phyloP scores from a whole-genome alignment of 2,888 invertebrate species.

The Andricus curvator region DNA sequence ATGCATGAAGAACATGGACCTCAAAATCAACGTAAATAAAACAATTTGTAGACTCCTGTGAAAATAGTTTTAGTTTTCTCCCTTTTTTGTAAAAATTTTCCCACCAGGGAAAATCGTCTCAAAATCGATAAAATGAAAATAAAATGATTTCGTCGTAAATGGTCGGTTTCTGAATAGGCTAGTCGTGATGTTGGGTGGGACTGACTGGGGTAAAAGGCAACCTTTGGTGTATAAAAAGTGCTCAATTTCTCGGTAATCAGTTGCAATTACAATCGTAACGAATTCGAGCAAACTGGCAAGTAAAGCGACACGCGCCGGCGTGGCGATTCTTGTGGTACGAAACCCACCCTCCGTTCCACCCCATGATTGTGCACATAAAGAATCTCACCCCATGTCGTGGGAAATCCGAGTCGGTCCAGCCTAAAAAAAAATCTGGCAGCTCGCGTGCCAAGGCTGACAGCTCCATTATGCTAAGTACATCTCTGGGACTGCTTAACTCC shows the following conservation, averaged over 20 bases:
- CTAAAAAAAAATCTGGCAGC: constrained; percentile 58
- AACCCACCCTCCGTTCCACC: constrained; percentile 61
- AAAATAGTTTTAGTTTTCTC: no score
- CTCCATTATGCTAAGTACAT: constrained; percentile 62
- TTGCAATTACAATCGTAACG: constrained; percentile 73
- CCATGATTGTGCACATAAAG: constrained; percentile 54
- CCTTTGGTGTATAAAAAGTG: background rate
- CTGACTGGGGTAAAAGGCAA: background rate
- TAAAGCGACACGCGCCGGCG: constrained; percentile 64
- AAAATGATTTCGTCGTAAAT: background rate
- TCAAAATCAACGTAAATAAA: no score
- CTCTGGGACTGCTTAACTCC: constrained; percentile 60
- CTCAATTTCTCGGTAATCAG: constrained; percentile 73
- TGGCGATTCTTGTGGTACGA: constrained; percentile 65
- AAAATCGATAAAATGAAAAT: background rate
- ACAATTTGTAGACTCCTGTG: no score
- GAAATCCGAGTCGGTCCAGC: constrained; percentile 65
- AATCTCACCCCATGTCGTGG: constrained; percentile 67
- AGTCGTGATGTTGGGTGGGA: constrained; percentile 13
- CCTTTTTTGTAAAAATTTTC: no score
- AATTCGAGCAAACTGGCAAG: constrained; percentile 62
- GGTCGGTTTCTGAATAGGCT: background rate
- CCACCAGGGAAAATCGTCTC: background rate
- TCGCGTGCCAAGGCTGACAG: constrained; percentile 61
- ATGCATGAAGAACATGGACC: no score